Base-by-base conservation (phyloP, 2,888 invertebrate species). In the Rhynchonema sp. region DNA sequence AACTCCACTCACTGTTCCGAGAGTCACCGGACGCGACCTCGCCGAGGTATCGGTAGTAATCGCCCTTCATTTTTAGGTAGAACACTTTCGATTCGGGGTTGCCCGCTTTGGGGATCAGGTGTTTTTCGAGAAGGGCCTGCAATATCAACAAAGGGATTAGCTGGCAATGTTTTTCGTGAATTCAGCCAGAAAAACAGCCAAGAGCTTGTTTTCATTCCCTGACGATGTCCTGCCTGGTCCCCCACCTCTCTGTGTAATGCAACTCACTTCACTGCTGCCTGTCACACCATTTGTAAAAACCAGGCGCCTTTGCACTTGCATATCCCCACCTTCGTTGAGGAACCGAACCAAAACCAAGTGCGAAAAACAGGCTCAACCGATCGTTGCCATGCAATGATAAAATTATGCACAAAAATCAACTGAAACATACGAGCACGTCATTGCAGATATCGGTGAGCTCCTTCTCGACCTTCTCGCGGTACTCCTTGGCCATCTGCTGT, bases 11-110 rank as follows among this genome's bases (percentile, higher is more conserved):
- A 92, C 91, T 84, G 80, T 85, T 86, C 82, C 89, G 85, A 77
- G 86, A 87, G 78, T 90, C 89, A 76, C 90, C 91, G 76, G 87
- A 88, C 77, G 91, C 91, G 76, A 96, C 92, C 84, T 96, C 94
- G 76, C 94, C 94, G 76, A 96, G 84, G 83, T 94, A 94, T 84
- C 94, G 87, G 82, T 89, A 92, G 82, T 94, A 94, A 81, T 94
- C 94, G 75, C 94, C 94, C 81, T 94, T 92, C 94, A 94, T 94
- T 84, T 94, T 94, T 79, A 91, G 84, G 83, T 94, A 94, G 80
- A 94, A 94, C 77, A 94, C 94, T 85, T 91, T 90, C 80, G 89
- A 89, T 82, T 91, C 91, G 76, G 90, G 86, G 80, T 86, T 88
- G 80, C 87, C 88, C 78, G 91, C 91, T 83, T 91, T 91, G 77